Percentiles rank a stretch among this genome's conserved stretches.
These are phyloP conservation scores for Onychomys torridus DNA, from an alignment of 2,797 vertebrate genomes.

Conservation along the genomic window DNA sequence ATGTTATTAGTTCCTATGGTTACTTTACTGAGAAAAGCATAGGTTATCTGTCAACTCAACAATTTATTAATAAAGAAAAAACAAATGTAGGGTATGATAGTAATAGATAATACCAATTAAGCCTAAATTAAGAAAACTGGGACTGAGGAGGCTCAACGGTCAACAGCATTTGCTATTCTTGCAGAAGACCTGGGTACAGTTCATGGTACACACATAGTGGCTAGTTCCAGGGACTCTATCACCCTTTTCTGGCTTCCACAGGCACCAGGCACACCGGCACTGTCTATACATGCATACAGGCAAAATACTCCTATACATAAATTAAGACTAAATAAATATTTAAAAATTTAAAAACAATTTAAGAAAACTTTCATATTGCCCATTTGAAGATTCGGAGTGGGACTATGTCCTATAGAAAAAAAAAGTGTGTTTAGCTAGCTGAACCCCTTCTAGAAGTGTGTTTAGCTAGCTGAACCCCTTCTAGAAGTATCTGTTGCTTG, in stretches of 20 bases:
- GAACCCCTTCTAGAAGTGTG: neutral
- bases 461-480: neutral
- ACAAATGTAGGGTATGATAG: neutral
- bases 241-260: neutral
- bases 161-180: neutral
- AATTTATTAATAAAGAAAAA: conserved; percentile 49
- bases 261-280: neutral
- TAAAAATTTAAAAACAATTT: neutral
- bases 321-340: neutral
- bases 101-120: conserved; percentile 26
- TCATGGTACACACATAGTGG: neutral
- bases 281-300: neutral
- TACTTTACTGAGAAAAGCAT: neutral
- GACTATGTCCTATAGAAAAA: neutral
- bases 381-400: neutral
- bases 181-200: neutral
- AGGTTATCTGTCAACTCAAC: neutral
- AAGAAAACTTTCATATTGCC: conserved; percentile 12
- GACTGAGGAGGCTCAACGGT: neutral
- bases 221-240: neutral
- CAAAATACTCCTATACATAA: neutral
- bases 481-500: neutral
- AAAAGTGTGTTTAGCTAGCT: neutral
- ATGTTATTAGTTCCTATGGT: neutral
- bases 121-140: neutral